Evolutionary conservation across 2,797 vertebrate species (phyloP).

Genomic region (Phrynocephalus forsythii): DNA sequence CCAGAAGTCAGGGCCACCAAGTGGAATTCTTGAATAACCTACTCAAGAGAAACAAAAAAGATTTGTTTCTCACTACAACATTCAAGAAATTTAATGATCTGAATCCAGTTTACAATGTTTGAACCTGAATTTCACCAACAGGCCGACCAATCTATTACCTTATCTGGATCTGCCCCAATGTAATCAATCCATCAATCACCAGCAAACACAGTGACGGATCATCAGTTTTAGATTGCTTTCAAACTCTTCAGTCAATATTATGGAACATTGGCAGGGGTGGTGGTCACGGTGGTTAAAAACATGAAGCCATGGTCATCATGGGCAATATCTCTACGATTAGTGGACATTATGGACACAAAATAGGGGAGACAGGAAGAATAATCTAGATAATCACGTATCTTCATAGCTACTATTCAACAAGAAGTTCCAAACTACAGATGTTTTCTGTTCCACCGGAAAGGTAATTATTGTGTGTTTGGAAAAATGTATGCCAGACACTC

Average conservation of each 20-base stretch:
- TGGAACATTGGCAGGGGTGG: neutral
- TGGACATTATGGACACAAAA: neutral
- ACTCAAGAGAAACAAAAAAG: neutral
- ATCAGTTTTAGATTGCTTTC: neutral
- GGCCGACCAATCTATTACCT: neutral
- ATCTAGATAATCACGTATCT: neutral
- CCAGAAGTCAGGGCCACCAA: no score
- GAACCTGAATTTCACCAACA: no score
- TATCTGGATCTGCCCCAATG: neutral
- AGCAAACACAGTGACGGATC: neutral
- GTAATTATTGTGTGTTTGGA: neutral
- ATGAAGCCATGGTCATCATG: no score
- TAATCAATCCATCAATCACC: neutral
- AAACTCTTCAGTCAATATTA: neutral
- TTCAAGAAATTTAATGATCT: neutral
- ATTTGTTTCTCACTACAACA: neutral
- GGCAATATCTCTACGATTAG: neutral
- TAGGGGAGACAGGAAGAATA: neutral
- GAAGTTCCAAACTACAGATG: neutral
- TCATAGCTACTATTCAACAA: neutral
- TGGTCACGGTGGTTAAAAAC: neutral
- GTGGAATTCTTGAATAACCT: neutral
- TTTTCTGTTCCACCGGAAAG: neutral
- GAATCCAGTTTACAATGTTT: neutral
- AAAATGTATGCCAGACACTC: neutral